phyloP scores from a whole-genome alignment of 2,888 invertebrate species.

The Parascotia fuliginaria region DNA sequence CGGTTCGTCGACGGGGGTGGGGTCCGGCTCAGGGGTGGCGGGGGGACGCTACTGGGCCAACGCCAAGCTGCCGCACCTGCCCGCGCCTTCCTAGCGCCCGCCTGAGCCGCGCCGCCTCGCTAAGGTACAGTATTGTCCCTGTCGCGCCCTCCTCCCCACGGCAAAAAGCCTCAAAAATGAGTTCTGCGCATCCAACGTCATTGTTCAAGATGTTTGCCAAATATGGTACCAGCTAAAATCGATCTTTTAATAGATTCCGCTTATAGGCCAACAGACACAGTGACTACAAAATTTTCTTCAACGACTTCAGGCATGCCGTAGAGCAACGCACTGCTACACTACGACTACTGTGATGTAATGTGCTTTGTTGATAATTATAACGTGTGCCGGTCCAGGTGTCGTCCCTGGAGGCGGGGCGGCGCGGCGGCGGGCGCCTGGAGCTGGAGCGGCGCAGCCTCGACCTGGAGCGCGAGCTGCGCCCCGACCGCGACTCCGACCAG shows the following conservation, averaged over 20 bases:
- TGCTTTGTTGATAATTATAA: background rate
- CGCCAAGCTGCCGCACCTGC: slow-evolving; percentile 83
- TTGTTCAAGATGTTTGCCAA: no score
- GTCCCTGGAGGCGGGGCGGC: slow-evolving; percentile 72
- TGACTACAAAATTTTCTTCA: no score
- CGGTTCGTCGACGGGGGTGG: slow-evolving; percentile 55
- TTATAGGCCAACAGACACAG: no score
- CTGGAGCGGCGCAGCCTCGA: slow-evolving; percentile 81
- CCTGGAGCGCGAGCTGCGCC: slow-evolving; percentile 80
- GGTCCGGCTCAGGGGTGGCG: slow-evolving; percentile 38
- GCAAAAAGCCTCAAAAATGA: no score
- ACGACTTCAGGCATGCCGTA: no score
- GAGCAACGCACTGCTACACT: no score
- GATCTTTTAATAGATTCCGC: no score
- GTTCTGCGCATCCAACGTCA: no score
- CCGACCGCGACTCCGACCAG: slow-evolving; percentile 74
- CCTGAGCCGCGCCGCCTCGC: slow-evolving; percentile 77
- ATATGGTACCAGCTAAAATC: no score
- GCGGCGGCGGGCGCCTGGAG: slow-evolving; percentile 69
- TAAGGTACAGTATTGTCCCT: slow-evolving; percentile 57
- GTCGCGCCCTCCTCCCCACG: no score
- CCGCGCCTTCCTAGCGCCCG: slow-evolving; percentile 84
- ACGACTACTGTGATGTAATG: background rate
- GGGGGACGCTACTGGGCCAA: slow-evolving; percentile 67
- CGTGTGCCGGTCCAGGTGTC: slow-evolving; percentile 64